Conservation (phyloP, 2,888 invertebrate genomes). For the Drosophila buzzatii region DNA sequence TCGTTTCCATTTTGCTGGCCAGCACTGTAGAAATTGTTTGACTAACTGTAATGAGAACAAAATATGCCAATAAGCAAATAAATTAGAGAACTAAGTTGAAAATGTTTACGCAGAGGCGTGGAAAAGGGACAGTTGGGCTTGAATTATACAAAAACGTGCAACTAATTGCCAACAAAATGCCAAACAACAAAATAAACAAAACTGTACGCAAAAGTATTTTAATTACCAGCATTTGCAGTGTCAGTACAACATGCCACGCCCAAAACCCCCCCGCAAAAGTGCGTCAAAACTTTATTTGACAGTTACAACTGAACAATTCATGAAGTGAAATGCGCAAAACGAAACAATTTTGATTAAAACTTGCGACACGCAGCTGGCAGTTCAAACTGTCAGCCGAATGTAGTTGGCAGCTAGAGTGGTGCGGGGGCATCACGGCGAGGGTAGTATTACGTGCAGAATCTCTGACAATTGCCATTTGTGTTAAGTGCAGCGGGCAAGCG, state of each 20-base stretch:
- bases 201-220: conserved; percentile 76
- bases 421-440: background rate
- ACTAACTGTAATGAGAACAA: conserved; percentile 69
- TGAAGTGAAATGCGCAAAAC: conserved; percentile 60
- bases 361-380: conserved; percentile 54
- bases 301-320: conserved; percentile 78
- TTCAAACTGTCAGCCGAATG: conserved; percentile 45
- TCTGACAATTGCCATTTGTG: conserved; percentile 65
- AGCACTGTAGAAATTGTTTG: conserved; percentile 47
- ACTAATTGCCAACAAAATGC: conserved; percentile 61
- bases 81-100: conserved; percentile 59
- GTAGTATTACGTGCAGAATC: conserved; percentile 47
- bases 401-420: conserved; percentile 31
- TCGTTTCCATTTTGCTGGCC: conserved; percentile 48
- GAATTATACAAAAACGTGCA: conserved; percentile 49
- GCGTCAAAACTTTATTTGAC: conserved; percentile 80
- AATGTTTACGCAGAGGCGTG: conserved; percentile 39
- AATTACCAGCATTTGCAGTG: conserved; percentile 68
- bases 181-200: conserved; percentile 50
- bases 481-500: conserved; percentile 39
- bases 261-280: conserved; percentile 20
- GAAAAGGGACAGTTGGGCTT: background rate
- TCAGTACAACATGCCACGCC: conserved; percentile 39
- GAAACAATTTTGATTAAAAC: conserved; percentile 80
- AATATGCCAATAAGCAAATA: conserved; percentile 56